Percentiles rank a stretch among this genome's conserved stretches.
Evolutionary conservation across 2,797 vertebrate species (phyloP).

Genomic region (Rhinella marina): DNA sequence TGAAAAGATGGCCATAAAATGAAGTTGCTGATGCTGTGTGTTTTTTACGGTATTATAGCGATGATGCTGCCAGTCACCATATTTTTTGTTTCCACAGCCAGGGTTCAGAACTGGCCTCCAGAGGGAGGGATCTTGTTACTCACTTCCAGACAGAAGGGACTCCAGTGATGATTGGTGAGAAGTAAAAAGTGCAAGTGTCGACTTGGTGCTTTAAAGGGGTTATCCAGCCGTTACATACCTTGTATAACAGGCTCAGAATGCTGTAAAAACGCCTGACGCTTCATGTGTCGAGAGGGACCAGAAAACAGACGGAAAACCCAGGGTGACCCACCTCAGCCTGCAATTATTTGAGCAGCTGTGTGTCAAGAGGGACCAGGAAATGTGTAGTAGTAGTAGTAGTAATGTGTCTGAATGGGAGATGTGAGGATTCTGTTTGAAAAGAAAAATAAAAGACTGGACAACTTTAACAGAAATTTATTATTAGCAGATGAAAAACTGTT

Average conservation of each 20-base stretch:
- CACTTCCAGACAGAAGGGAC: slow-evolving; percentile 92
- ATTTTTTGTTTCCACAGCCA: slow-evolving; percentile 75
- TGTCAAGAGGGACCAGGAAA: too few species aligned
- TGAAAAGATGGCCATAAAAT: not conserved
- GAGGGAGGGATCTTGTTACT: slow-evolving; percentile 90
- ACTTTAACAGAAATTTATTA: not conserved
- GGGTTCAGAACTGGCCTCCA: slow-evolving; percentile 86
- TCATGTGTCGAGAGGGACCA: too few species aligned
- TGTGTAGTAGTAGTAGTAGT: too few species aligned
- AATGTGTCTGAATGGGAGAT: too few species aligned
- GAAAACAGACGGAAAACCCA: too few species aligned
- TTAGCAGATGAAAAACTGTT: not conserved
- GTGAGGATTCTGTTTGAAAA: too few species aligned
- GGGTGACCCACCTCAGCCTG: too few species aligned
- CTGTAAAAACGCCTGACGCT: too few species aligned
- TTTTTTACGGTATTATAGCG: not conserved
- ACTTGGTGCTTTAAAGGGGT: not conserved
- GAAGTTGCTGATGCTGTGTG: not conserved
- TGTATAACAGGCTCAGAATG: too few species aligned
- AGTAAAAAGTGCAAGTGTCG: not conserved
- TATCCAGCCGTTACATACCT: too few species aligned
- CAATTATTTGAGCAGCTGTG: too few species aligned
- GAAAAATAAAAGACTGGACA: too few species aligned
- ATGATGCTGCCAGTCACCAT: not conserved
- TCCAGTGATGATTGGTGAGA: slow-evolving; percentile 92